These are phyloP conservation scores for Chaetops frenatus DNA, from an alignment of 2,113 vertebrate genomes.

Conservation along the genomic window DNA sequence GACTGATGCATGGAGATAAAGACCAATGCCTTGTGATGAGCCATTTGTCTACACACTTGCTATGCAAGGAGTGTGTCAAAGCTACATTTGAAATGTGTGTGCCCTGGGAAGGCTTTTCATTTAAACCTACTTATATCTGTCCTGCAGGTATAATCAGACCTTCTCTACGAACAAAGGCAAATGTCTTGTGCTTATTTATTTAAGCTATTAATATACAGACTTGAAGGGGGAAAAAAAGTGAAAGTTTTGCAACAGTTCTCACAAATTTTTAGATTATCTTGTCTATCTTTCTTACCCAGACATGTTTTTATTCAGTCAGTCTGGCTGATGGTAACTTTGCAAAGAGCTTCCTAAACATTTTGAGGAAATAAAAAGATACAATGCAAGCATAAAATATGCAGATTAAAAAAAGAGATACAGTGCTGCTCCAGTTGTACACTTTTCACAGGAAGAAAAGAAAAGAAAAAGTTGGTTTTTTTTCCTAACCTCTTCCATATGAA, in stretches of 20 bases:
- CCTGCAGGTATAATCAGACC: background rate
- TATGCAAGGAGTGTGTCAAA: background rate
- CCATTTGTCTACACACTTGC: background rate
- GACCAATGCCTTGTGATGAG: background rate
- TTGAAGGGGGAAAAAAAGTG: rapidly evolving
- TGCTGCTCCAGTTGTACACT: background rate
- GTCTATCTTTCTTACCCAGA: background rate
- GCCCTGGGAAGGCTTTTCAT: background rate
- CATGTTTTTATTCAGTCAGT: background rate
- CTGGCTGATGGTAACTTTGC: background rate
- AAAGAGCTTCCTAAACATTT: background rate
- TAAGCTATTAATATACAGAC: background rate
- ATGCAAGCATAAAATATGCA: background rate
- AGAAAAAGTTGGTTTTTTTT: background rate
- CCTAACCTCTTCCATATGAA: background rate
- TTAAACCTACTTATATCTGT: background rate
- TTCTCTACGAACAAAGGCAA: background rate
- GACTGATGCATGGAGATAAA: background rate
- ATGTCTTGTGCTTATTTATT: background rate
- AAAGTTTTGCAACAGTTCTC: background rate
- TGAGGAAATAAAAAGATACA: background rate
- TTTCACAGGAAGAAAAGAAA: background rate
- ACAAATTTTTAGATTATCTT: background rate
- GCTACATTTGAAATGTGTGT: background rate
- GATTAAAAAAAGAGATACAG: background rate